Conservation (phyloP, 2,888 invertebrate species). For the Rhabditoides inermis region DNA sequence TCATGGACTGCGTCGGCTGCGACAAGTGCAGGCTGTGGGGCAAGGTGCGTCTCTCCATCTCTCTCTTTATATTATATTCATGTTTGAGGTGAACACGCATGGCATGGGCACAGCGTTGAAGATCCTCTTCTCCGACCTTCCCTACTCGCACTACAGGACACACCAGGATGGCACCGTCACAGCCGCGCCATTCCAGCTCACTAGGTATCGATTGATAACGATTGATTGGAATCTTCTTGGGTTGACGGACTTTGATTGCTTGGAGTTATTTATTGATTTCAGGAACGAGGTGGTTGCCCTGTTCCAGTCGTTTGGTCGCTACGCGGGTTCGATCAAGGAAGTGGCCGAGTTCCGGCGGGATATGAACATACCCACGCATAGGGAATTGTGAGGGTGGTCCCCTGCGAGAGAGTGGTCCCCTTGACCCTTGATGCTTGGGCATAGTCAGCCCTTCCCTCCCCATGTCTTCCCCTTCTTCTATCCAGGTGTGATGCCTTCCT, state of each 20-base stretch:
- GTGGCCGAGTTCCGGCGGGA: slow-evolving; percentile 43
- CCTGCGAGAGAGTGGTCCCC: no score
- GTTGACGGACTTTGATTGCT: no score
- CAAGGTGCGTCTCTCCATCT: slow-evolving; percentile 73
- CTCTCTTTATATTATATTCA: no score
- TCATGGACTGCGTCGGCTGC: slow-evolving; percentile 95
- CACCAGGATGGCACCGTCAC: slow-evolving; percentile 9
- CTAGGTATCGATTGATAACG: slow-evolving; percentile 25
- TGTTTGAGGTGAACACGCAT: slow-evolving; percentile 61
- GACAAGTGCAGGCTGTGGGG: slow-evolving; percentile 99
- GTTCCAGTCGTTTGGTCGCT: slow-evolving; percentile 50
- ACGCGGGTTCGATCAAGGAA: slow-evolving; percentile 47
- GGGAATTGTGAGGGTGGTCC: no score
- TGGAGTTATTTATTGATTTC: no score
- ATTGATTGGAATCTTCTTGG: no score
- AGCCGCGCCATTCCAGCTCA: slow-evolving; percentile 35
- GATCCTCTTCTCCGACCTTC: slow-evolving; percentile 78
- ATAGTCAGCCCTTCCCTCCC: no score
- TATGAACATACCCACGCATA: no score
- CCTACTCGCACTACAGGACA: slow-evolving; percentile 26
- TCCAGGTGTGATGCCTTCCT: no score
- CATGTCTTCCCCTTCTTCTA: no score
- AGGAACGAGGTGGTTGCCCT: slow-evolving; percentile 52
- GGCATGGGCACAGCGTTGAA: slow-evolving; percentile 96
- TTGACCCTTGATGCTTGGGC: no score